phyloP scores from a whole-genome alignment of 2,113 vertebrate species.

The Pseudopodoces humilis region DNA sequence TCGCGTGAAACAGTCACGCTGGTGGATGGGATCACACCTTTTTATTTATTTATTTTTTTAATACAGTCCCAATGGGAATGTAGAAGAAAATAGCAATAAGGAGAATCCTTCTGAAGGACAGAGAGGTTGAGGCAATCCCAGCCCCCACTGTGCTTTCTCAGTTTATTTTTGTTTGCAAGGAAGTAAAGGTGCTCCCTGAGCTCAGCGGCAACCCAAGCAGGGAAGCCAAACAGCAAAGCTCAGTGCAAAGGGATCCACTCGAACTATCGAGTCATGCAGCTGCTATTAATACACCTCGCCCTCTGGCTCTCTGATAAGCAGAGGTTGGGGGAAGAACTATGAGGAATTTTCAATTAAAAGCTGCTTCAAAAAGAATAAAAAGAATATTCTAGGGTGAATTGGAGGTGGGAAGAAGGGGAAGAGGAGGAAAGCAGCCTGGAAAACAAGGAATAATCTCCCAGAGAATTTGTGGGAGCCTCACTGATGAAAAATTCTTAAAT shows the following conservation, averaged over 20 bases:
- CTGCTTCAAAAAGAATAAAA: background rate
- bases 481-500: background rate
- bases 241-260: conserved; percentile 1
- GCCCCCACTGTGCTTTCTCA: background rate
- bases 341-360: conserved; percentile 35
- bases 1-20: background rate
- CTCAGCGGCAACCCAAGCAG: background rate
- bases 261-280: conserved; percentile 48
- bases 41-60: background rate
- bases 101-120: background rate
- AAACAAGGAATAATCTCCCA: background rate
- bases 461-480: background rate
- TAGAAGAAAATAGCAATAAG: background rate
- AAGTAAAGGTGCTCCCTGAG: background rate
- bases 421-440: background rate
- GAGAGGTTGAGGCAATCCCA: background rate
- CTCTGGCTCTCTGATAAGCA: conserved; percentile 38
- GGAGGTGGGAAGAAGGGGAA: background rate
- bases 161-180: background rate
- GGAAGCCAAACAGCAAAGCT: background rate
- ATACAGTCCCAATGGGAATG: background rate
- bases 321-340: background rate
- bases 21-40: background rate
- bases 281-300: conserved; percentile 59
- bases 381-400: background rate